Evolutionary conservation across 2,888 invertebrate species (phyloP).

Genomic region (Andrena bucephala): DNA sequence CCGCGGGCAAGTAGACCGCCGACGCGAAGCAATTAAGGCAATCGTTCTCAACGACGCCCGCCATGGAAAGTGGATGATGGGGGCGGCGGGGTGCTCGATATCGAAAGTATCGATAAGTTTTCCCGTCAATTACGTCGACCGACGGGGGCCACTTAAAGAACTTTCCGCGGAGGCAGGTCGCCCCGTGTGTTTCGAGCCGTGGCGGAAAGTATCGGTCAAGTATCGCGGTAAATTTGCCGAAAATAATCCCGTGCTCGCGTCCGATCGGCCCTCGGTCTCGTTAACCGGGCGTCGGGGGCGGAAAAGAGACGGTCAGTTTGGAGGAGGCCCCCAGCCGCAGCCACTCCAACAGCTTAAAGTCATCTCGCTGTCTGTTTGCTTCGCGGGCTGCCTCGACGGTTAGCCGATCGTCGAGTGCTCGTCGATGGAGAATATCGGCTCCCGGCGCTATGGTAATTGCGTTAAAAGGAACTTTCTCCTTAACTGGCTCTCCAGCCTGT

Average conservation of each 20-base stretch:
- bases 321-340: conserved; percentile 39
- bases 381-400: conserved; percentile 23
- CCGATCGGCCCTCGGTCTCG: conserved; percentile 16
- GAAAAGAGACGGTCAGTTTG: conserved; percentile 42
- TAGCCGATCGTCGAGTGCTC: background rate
- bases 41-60: conserved; percentile 40
- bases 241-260: conserved; percentile 43
- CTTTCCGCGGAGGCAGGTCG: conserved; percentile 16
- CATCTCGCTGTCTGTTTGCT: conserved; percentile 48
- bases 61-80: conserved; percentile 25
- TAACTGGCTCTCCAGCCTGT: conserved; percentile 2
- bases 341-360: conserved; percentile 45
- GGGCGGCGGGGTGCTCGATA: conserved; percentile 24
- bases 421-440: conserved; percentile 43
- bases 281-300: conserved; percentile 43
- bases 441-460: conserved; percentile 41
- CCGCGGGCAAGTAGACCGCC: conserved; percentile 18
- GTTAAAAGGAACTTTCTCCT: conserved; percentile 42
- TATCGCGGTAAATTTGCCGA: conserved; percentile 52
- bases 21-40: conserved; percentile 47
- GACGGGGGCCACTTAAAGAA: conserved; percentile 45
- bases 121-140: conserved; percentile 59
- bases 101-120: conserved; percentile 58
- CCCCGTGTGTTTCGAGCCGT: conserved; percentile 12
- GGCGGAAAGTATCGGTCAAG: conserved; percentile 46